Percentiles rank a stretch among this genome's conserved stretches.
Evolutionary conservation across 2,888 invertebrate species (phyloP).

Genomic region (Ypsolopha sequella): DNA sequence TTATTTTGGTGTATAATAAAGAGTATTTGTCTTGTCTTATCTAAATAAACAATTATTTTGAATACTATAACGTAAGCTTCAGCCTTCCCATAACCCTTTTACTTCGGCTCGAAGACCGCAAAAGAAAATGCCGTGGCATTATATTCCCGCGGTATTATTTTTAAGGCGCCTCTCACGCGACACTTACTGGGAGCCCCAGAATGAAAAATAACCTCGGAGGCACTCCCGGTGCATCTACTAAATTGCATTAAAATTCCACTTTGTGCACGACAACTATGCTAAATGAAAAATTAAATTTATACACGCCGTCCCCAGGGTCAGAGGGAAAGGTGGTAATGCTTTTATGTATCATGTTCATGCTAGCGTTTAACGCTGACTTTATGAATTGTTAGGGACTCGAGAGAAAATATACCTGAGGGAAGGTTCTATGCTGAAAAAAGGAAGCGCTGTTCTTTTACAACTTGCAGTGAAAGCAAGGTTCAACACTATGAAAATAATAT

Average conservation of each 20-base stretch:
- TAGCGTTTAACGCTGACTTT: no score
- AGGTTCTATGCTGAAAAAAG: no score
- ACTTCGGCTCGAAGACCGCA: neutral
- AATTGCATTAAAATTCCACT: conserved; percentile 52
- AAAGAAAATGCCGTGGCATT: neutral
- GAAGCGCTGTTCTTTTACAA: no score
- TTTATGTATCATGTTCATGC: neutral
- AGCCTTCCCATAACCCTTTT: no score
- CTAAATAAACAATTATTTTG: no score
- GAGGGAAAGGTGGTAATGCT: neutral
- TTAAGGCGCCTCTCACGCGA: conserved; percentile 3
- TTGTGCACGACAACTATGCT: conserved; percentile 23
- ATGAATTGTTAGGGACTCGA: no score
- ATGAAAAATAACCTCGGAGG: conserved; percentile 21
- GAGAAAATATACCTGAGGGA: no score
- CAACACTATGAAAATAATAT: no score
- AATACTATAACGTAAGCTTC: no score
- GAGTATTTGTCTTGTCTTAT: no score
- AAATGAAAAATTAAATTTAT: conserved; percentile 37
- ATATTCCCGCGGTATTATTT: neutral
- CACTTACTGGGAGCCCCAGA: conserved; percentile 6
- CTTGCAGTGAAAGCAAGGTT: no score
- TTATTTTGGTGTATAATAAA: no score
- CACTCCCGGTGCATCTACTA: conserved; percentile 25
- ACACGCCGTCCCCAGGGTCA: conserved; percentile 7